Evolutionary conservation across 2,888 invertebrate genomes (phyloP).

Genomic region (Oligia latruncula): DNA sequence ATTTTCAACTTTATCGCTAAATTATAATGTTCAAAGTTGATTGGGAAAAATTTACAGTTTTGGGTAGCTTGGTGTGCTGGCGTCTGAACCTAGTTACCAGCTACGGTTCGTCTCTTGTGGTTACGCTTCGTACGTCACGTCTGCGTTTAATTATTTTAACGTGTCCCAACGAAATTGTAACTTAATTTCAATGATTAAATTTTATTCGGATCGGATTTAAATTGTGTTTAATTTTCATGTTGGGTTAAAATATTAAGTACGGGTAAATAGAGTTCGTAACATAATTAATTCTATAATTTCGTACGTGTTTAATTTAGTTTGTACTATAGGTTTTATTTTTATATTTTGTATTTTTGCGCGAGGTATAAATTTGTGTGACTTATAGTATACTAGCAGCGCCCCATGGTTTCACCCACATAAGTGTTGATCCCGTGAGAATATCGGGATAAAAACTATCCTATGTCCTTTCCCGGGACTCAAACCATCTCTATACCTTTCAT

Average conservation of each 20-base stretch:
- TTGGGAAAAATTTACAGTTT: too few relatives aligned
- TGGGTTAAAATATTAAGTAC: conserved; percentile 16
- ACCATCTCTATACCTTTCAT: too few relatives aligned
- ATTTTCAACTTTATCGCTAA: too few relatives aligned
- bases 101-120: conserved; percentile 28
- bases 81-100: not conserved
- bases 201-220: conserved; percentile 45
- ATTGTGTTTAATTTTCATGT: conserved; percentile 23
- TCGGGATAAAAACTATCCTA: too few relatives aligned
- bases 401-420: too few relatives aligned
- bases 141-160: conserved; percentile 59
- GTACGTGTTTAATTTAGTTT: not conserved
- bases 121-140: conserved; percentile 42
- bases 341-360: not conserved
- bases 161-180: conserved; percentile 51
- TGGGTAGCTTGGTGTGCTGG: too few relatives aligned
- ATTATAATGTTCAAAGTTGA: too few relatives aligned
- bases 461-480: too few relatives aligned
- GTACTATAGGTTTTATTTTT: not conserved
- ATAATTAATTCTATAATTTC: not conserved
- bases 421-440: too few relatives aligned
- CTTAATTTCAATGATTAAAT: conserved; percentile 57
- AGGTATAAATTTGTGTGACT: not conserved
- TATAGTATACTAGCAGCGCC: not conserved
- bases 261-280: not conserved